These are phyloP conservation scores for Lerema accius DNA, from an alignment of 1,140 invertebrate species.

Conservation along the genomic window DNA sequence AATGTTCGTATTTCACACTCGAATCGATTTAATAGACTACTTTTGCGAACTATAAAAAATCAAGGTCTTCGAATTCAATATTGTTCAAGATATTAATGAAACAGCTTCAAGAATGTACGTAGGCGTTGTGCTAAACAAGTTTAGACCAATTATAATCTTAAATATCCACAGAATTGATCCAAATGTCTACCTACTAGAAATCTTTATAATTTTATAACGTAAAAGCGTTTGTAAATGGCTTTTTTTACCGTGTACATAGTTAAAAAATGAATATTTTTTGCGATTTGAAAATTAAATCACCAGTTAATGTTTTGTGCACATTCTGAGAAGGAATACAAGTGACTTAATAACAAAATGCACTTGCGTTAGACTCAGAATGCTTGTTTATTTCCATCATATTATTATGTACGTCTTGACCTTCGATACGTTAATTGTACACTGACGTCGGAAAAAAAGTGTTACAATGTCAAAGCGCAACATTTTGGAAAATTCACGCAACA, in stretches of 20 bases:
- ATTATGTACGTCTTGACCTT: not conserved
- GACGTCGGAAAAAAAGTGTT: constrained; percentile 10
- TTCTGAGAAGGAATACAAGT: too few relatives aligned
- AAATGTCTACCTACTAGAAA: too few relatives aligned
- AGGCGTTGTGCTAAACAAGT: constrained; percentile 15
- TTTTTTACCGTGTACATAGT: too few relatives aligned
- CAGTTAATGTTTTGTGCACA: too few relatives aligned
- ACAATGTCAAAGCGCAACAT: constrained; percentile 22
- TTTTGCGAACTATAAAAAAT: not conserved
- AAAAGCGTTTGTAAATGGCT: too few relatives aligned
- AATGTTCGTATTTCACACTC: not conserved
- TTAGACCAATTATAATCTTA: not conserved
- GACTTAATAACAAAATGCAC: not conserved
- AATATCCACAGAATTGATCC: not conserved
- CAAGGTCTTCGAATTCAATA: constrained; percentile 12
- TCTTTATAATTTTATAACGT: too few relatives aligned
- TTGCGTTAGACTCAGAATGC: too few relatives aligned
- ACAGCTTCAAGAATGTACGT: constrained; percentile 18
- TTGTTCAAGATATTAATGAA: constrained; percentile 12
- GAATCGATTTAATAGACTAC: not conserved
- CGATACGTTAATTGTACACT: not conserved
- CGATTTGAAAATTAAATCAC: too few relatives aligned
- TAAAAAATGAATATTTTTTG: too few relatives aligned
- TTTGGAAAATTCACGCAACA: constrained; percentile 20
- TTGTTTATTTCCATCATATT: too few relatives aligned